Evolutionary conservation across 1,140 invertebrate species (phyloP).

Genomic region (Chionoecetes opilio): DNA sequence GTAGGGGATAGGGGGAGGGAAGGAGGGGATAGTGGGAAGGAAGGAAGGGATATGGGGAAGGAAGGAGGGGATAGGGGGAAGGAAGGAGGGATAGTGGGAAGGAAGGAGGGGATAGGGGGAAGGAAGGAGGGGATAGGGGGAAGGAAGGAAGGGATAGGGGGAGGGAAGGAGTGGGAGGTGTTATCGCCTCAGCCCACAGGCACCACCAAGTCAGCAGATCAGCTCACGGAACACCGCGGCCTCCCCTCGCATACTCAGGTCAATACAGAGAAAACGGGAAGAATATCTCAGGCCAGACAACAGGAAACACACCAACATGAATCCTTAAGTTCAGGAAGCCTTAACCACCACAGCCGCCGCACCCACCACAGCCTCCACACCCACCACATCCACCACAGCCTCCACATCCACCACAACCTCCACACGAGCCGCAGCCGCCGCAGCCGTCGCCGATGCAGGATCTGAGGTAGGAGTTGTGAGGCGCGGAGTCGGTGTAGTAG

Average conservation of each 20-base stretch:
- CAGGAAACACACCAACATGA: not conserved
- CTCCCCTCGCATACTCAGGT: conserved; percentile 9
- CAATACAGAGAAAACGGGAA: not conserved
- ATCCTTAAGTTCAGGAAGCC: conserved; percentile 45
- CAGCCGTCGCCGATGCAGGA: conserved; percentile 73
- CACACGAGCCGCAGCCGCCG: conserved; percentile 77
- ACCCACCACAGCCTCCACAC: conserved; percentile 77
- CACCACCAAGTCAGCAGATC: not conserved
- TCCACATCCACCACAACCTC: conserved; percentile 76
- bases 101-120: not conserved
- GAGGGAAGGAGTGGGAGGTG: not conserved
- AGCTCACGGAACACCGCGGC: not conserved
- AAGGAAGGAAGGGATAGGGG: not conserved
- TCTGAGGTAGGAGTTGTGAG: conserved; percentile 78
- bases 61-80: not conserved
- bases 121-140: no score
- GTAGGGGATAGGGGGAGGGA: not conserved
- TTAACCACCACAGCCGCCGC: conserved; percentile 80
- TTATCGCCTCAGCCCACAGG: not conserved
- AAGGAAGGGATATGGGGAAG: not conserved
- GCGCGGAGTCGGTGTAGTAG: conserved; percentile 70
- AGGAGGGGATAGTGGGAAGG: not conserved
- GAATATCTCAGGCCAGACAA: not conserved
- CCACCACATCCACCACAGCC: conserved; percentile 77
- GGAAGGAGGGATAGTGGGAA: not conserved